A percentile compares a stretch with the other conserved stretches of the same genome.
phyloP scores from a whole-genome alignment of 37 sponge, comb jelly and placozoan genomes.

The Lycopodina hypogea region DNA sequence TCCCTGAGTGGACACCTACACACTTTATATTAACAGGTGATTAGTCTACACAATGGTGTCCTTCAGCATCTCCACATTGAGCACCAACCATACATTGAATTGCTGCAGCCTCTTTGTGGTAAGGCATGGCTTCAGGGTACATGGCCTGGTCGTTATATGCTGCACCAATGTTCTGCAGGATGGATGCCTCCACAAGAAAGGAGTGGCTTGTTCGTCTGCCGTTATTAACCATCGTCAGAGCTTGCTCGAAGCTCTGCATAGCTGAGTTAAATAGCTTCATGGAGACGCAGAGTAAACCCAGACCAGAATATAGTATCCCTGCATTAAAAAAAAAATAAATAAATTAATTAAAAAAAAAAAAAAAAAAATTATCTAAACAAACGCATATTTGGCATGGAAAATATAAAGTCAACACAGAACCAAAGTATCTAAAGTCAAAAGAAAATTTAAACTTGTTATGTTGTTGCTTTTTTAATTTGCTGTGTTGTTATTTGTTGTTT shows the following conservation, averaged over 20 bases:
- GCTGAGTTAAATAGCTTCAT: slow-evolving; percentile 44
- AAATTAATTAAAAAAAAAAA: too few relatives aligned
- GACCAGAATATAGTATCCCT: slow-evolving; percentile 58
- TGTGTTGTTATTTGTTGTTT: too few relatives aligned
- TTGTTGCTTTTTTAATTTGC: too few relatives aligned
- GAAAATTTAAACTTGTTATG: too few relatives aligned
- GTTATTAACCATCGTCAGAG: slow-evolving; percentile 47
- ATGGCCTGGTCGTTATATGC: slow-evolving; percentile 64
- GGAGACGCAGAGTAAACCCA: slow-evolving; percentile 60
- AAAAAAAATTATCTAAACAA: too few relatives aligned
- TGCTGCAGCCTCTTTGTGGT: slow-evolving; percentile 63
- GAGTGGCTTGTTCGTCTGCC: not conserved
- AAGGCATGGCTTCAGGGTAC: slow-evolving; percentile 54
- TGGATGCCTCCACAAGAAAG: slow-evolving; percentile 50
- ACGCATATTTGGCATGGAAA: too few relatives aligned
- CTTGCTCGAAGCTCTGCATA: slow-evolving; percentile 57
- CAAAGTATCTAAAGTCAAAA: too few relatives aligned
- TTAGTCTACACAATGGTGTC: not conserved
- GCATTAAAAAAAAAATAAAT: not conserved
- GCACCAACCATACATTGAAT: slow-evolving; percentile 37
- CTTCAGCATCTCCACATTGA: not conserved
- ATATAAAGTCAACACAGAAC: too few relatives aligned
- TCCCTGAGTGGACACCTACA: too few relatives aligned
- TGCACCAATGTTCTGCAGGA: slow-evolving; percentile 85
- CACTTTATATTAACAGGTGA: not conserved